Base-by-base conservation (phyloP, 2,797 vertebrate genomes). In the Falco berigora region DNA sequence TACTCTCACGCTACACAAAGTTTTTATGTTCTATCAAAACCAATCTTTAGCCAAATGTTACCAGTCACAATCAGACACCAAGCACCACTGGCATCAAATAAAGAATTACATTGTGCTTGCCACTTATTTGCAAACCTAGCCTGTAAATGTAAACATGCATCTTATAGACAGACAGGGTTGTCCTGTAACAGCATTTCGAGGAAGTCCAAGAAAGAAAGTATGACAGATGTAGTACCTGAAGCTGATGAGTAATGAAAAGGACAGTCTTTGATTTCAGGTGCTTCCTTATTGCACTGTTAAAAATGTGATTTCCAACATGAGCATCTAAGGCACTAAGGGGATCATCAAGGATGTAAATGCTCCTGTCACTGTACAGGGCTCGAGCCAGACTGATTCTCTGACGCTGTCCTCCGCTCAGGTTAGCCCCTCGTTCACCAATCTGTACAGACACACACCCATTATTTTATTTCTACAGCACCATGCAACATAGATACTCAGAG, bases 281-380 rank as follows among this genome's bases (percentile, higher is more conserved):
- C 95, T 99, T 99, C 95, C 97, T 98, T 97, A 99, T 98, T 87
- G 98, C 99, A 44, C 98, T 98, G 96, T 98, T 98, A 97, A 99
- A 99, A 97, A 99, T 98, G 97, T 99, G 99, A 94, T 99, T 99
- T 96, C 98, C 98, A 81, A 99, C 99, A 0, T 99, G 99, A 95
- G 99, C 98, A 61, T 99, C 99, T 82, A 99, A 98, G 92, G 99
- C 98, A 95, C 99, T 99, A 71, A 99, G 98, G 7, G 99, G 99
- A 97, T 99, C 99, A 9, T 99, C 99, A 16, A 99, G 98, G 91
- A 99, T 98, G 84, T 99, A 99, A 94, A 99, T 98, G 94, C 97
- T 98, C 38, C 98, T 98, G 96, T 99, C 98, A 24, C 99, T 99
- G 93, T 99, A 99, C 49, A 99, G 97, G 50, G 99, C 99, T 40